A percentile compares a stretch with the other conserved stretches of the same genome.
phyloP scores from a whole-genome alignment of 2,888 invertebrate species.

The Syrista parreyssii region DNA sequence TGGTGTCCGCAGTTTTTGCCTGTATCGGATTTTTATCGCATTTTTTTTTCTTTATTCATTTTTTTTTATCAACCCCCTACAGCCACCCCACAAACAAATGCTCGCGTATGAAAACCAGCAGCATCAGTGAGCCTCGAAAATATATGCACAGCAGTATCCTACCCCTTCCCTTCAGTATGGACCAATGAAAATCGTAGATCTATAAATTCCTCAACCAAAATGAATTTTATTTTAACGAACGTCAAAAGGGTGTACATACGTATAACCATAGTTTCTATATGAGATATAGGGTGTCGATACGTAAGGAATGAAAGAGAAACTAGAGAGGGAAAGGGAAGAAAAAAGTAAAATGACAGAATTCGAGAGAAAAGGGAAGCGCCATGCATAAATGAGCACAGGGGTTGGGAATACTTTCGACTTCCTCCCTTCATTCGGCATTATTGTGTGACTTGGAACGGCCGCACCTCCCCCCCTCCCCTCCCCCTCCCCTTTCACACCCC shows the following conservation, averaged over 20 bases:
- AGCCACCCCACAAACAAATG: neutral
- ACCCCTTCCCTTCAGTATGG: neutral
- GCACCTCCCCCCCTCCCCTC: too few species aligned
- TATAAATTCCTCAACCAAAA: neutral
- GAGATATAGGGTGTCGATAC: neutral
- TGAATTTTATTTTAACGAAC: neutral
- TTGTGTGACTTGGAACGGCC: conserved; percentile 21
- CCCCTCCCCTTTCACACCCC: too few species aligned
- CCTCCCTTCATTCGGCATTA: conserved; percentile 24
- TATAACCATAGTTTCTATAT: neutral
- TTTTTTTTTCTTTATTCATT: neutral
- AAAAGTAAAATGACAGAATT: conserved; percentile 21
- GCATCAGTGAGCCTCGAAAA: neutral
- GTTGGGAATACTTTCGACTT: conserved; percentile 17
- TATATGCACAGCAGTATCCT: neutral
- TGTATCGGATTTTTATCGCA: neutral
- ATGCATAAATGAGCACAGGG: conserved; percentile 21
- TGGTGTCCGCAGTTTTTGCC: neutral
- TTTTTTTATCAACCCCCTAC: neutral
- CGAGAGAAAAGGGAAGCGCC: conserved; percentile 14
- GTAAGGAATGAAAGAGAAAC: neutral
- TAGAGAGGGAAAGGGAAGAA: conserved; percentile 5
- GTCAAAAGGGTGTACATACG: neutral
- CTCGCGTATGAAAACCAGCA: neutral
- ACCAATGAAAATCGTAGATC: neutral